Evolutionary conservation across 1,140 invertebrate genomes (phyloP), one percentile per base, ranked within the genome.

Genomic region (Dreissena rostriformis): DNA sequence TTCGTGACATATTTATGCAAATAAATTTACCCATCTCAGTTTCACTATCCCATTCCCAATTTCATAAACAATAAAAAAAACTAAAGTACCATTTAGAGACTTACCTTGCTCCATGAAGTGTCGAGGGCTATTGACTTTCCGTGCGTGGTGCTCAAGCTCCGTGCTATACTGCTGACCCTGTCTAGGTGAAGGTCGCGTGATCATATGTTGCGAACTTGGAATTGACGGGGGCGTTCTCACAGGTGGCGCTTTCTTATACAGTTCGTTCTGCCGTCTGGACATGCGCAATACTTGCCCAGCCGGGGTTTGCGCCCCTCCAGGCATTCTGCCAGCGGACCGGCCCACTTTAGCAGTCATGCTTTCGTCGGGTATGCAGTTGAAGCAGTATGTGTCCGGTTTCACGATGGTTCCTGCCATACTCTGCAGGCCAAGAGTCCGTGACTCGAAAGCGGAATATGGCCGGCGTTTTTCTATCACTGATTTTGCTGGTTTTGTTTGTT

Each of bases 61-160:
- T 39, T 2, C 39, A 39, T 39, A 39, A 39, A 39, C 39, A 39
- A 39, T 5, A 39, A 2, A n/a, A 39, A 2, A 39, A 39, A 2
- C 2, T n/a, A 19, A 63, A 63, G 52, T 29, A n/a, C 10, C n/a
- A 51, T 26, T 17, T 10, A 17, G 17, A n/a, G 53, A 70, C 86
- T 75, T 80, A 92, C 91, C 89, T 77, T 91, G 89, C 65, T 92
- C 84, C 89, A 92, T 89, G 65, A 88, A 92, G 63, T 88, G 85
- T 28, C 87, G 67, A 0, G 91, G 91, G 87, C 89, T 92, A 51
- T 84, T 87, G 0, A 86, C 82, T 71, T 86, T 89, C 11, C 90
- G 70, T 11, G 91, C 91, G 84, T 92, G 91, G 52, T 90, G 89
- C 28, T 92, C 91, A 67, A 92, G 70, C 72, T 91, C 91, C 0